A percentile compares a stretch with the other conserved stretches of the same genome.
phyloP scores from a whole-genome alignment of 2,113 vertebrate genomes.

The Capreolus pygargus region DNA sequence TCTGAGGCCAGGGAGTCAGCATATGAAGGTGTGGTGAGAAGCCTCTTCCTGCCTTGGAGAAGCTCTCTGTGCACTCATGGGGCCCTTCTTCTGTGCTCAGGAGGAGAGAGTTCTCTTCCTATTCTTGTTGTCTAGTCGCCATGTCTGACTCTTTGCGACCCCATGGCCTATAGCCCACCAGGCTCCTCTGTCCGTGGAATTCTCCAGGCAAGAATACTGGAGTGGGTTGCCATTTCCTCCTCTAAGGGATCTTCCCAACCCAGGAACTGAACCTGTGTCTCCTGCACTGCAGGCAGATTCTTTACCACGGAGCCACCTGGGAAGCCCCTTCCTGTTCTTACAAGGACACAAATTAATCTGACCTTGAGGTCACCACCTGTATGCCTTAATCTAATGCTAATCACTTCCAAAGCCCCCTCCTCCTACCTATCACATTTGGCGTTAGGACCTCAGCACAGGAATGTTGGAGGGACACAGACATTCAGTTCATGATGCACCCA shows the following conservation, averaged over 20 bases:
- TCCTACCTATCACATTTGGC: too few species aligned
- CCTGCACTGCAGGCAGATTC: too few species aligned
- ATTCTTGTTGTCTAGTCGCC: rapidly evolving
- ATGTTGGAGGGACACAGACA: not conserved
- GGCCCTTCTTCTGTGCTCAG: not conserved
- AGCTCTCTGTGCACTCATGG: too few species aligned
- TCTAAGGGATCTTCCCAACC: too few species aligned
- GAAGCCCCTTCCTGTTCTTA: not conserved
- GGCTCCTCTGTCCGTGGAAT: too few species aligned
- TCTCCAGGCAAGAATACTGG: too few species aligned
- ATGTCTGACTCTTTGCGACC: not conserved
- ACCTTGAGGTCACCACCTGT: not conserved
- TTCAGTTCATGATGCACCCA: not conserved
- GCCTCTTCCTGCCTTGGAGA: not conserved
- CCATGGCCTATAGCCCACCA: too few species aligned
- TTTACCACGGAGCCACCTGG: too few species aligned
- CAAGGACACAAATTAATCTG: not conserved
- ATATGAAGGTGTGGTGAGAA: not conserved
- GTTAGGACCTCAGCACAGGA: not conserved
- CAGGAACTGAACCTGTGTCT: too few species aligned
- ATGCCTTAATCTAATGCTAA: not conserved
- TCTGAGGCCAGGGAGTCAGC: not conserved
- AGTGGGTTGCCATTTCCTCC: too few species aligned
- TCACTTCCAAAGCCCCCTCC: not conserved
- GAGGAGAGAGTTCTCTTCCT: not conserved